Evolutionary conservation across 2,888 invertebrate genomes (phyloP).

Genomic region (Barypeithes pellucidus): DNA sequence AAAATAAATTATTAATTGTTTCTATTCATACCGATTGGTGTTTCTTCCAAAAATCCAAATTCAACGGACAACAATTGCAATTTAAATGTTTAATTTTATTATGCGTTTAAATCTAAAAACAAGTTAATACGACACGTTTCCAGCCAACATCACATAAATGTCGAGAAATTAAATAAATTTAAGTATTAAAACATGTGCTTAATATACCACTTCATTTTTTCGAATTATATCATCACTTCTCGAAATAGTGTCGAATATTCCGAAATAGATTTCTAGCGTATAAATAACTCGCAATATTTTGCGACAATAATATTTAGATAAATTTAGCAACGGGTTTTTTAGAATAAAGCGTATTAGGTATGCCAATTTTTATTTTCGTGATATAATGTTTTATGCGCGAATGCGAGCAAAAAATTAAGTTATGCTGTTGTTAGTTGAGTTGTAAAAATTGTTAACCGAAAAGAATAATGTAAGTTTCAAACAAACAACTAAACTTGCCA

Average conservation of each 20-base stretch:
- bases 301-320: constrained; percentile 24
- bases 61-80: too few species aligned
- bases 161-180: constrained; percentile 1
- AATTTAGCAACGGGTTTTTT: constrained; percentile 12
- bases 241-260: constrained; percentile 9
- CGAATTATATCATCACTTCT: constrained; percentile 8
- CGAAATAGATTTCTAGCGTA: constrained; percentile 10
- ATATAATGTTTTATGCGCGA: too few species aligned
- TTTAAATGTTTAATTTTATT: background rate
- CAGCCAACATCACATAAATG: background rate
- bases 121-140: background rate
- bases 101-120: background rate
- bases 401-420: too few species aligned
- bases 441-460: too few species aligned
- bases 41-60: too few species aligned
- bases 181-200: background rate
- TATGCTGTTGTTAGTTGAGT: too few species aligned
- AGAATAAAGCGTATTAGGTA: constrained; percentile 15
- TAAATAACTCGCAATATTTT: constrained; percentile 1
- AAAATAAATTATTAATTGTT: too few species aligned
- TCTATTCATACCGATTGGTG: too few species aligned
- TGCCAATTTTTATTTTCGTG: constrained; percentile 31
- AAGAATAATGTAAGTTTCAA: too few species aligned
- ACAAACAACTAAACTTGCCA: too few species aligned
- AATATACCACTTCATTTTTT: background rate